These are phyloP conservation scores for Hypomecis atomaria DNA, from an alignment of 2,888 invertebrate genomes.

Conservation along the genomic window DNA sequence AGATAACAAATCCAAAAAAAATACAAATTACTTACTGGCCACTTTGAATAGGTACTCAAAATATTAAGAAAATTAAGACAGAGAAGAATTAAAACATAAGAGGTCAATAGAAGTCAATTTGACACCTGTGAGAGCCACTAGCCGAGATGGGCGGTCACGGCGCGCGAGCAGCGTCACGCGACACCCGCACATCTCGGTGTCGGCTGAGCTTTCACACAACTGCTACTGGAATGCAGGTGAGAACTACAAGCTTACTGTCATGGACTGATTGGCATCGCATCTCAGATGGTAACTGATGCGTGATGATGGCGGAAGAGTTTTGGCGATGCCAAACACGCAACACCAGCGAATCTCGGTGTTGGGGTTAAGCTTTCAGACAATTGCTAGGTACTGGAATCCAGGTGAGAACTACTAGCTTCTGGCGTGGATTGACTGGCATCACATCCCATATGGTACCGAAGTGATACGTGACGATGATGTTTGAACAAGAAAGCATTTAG, in stretches of 20 bases:
- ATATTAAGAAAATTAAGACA: background rate
- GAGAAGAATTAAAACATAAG: background rate
- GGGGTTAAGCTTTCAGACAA: too few species aligned
- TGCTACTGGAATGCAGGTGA: constrained; percentile 25
- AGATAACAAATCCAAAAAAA: too few species aligned
- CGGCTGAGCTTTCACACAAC: constrained; percentile 31
- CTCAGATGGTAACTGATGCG: background rate
- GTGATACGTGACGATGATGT: too few species aligned
- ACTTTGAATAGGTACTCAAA: too few species aligned
- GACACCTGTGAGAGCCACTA: constrained; percentile 30
- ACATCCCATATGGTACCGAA: too few species aligned
- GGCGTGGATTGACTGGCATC: too few species aligned
- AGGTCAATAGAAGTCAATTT: background rate
- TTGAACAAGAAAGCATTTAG: too few species aligned
- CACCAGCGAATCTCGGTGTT: too few species aligned
- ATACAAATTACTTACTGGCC: too few species aligned
- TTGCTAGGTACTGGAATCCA: too few species aligned
- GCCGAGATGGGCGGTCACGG: constrained; percentile 16
- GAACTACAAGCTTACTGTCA: constrained; percentile 1
- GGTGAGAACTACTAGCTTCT: too few species aligned
- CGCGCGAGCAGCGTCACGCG: constrained; percentile 18
- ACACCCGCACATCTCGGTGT: constrained; percentile 26
- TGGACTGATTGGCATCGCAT: background rate
- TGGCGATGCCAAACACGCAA: too few species aligned
- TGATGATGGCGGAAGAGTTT: background rate